Percentiles rank a stretch among this genome's conserved stretches.
Evolutionary conservation across 2,888 invertebrate species (phyloP).

Genomic region (Rhabditoides inermis): DNA sequence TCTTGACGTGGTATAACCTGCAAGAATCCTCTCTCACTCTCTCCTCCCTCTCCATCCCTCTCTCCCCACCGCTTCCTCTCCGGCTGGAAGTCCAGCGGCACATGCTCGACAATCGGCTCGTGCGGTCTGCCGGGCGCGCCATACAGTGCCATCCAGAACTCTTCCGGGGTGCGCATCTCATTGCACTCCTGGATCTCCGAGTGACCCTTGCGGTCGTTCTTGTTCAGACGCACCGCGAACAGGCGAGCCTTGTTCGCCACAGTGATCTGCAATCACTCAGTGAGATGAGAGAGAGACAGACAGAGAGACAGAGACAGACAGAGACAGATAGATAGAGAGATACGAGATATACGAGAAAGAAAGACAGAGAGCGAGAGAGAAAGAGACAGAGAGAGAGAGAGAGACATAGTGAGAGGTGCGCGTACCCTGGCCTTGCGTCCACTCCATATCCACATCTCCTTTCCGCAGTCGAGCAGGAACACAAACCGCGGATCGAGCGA

Average conservation of each 20-base stretch:
- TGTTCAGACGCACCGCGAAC: conserved; percentile 94
- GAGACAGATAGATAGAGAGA: too few species aligned
- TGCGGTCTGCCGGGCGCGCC: conserved; percentile 31
- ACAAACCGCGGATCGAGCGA: conserved; percentile 84
- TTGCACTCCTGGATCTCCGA: conserved; percentile 77
- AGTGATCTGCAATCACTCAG: conserved; percentile 44
- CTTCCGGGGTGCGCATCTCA: conserved; percentile 72
- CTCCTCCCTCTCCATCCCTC: not conserved
- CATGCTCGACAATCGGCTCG: conserved; percentile 60
- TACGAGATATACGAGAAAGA: too few species aligned
- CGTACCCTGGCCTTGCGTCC: conserved; percentile 61
- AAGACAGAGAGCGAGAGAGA: too few species aligned
- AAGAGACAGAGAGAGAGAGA: too few species aligned
- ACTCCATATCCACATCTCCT: conserved; percentile 77
- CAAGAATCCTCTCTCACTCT: not conserved
- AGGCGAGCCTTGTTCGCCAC: conserved; percentile 60
- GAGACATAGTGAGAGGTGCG: too few species aligned
- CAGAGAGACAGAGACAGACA: too few species aligned
- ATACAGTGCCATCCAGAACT: conserved; percentile 72
- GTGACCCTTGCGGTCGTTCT: conserved; percentile 90
- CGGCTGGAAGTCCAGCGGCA: conserved; percentile 53
- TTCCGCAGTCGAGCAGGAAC: conserved; percentile 79
- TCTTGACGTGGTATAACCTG: conserved; percentile 67
- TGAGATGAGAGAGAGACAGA: too few species aligned
- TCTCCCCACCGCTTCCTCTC: conserved; percentile 22